A percentile compares a stretch with the other conserved stretches of the same genome.
phyloP scores from a whole-genome alignment of 1,140 invertebrate genomes.

The Lanistes nyassanus region DNA sequence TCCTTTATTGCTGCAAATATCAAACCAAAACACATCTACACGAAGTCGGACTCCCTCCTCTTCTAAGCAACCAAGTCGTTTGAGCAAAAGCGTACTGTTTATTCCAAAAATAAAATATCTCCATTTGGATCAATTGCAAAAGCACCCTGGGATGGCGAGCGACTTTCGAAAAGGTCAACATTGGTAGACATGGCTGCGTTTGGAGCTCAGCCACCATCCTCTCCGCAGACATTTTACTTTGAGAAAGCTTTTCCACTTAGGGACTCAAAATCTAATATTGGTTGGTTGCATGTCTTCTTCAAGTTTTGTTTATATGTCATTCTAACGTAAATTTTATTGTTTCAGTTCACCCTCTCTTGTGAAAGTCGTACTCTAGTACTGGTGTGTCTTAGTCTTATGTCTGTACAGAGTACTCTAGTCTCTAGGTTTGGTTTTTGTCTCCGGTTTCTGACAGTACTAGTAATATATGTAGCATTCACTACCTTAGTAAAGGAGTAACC shows the following conservation, averaged over 20 bases:
- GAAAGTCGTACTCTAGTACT: not conserved
- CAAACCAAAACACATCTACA: not conserved
- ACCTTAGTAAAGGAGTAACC: too few species aligned
- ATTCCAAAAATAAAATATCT: not conserved
- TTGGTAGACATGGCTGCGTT: constrained; percentile 12
- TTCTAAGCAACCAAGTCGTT: not conserved
- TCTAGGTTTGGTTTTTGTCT: not conserved
- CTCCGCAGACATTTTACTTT: constrained; percentile 16
- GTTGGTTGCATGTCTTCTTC: constrained; percentile 12
- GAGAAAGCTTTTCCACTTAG: constrained; percentile 31
- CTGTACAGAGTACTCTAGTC: not conserved
- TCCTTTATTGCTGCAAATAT: not conserved
- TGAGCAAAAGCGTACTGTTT: not conserved
- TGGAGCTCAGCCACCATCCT: not conserved
- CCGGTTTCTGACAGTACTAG: not conserved
- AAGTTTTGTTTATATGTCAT: not conserved
- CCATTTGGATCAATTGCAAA: not conserved
- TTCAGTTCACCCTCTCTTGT: not conserved
- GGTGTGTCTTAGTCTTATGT: too few species aligned
- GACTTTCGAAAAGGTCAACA: constrained; percentile 11
- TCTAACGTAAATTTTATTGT: not conserved
- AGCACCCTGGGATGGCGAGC: constrained; percentile 1
- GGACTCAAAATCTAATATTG: constrained; percentile 30
- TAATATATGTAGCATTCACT: too few species aligned
- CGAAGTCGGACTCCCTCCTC: not conserved